phyloP scores from a whole-genome alignment of 1,140 invertebrate species.

The Druon quercuslanigerum region DNA sequence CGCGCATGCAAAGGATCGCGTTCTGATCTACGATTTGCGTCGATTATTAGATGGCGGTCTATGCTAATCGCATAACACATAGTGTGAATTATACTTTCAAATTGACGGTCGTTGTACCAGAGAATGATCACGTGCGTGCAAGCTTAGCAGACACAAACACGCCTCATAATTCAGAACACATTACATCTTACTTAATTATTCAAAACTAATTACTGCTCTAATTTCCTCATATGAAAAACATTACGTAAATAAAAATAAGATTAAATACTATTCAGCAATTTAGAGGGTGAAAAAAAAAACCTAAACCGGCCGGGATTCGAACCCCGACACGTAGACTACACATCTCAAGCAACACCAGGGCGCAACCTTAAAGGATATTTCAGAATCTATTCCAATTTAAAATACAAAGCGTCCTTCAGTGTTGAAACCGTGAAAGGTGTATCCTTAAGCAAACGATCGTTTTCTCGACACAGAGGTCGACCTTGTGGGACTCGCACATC shows the following conservation, averaged over 20 bases:
- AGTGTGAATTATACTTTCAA: slow-evolving; percentile 63
- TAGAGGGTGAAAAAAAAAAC: background rate
- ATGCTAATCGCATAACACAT: slow-evolving; percentile 57
- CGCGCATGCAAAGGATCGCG: slow-evolving; percentile 20
- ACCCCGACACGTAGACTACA: background rate
- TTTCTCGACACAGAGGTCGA: slow-evolving; percentile 13
- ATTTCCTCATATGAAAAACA: no score
- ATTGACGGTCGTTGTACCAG: slow-evolving; percentile 54
- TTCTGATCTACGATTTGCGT: slow-evolving; percentile 54
- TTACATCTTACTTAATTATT: no score
- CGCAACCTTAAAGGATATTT: background rate
- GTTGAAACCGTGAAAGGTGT: slow-evolving; percentile 1
- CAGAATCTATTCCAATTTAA: background rate
- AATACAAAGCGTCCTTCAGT: background rate
- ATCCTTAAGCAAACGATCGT: background rate
- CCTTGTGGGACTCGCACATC: slow-evolving; percentile 24
- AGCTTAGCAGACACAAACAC: background rate
- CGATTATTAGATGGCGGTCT: slow-evolving; percentile 62
- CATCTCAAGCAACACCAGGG: background rate
- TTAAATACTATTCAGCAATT: no score
- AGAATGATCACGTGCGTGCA: slow-evolving; percentile 31
- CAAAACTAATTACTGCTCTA: no score
- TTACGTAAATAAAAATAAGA: no score
- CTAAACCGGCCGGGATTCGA: background rate
- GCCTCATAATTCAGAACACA: slow-evolving; percentile 17